Evolutionary conservation across 2,113 vertebrate species (phyloP).

Genomic region (Coptodon bakossiorum): DNA sequence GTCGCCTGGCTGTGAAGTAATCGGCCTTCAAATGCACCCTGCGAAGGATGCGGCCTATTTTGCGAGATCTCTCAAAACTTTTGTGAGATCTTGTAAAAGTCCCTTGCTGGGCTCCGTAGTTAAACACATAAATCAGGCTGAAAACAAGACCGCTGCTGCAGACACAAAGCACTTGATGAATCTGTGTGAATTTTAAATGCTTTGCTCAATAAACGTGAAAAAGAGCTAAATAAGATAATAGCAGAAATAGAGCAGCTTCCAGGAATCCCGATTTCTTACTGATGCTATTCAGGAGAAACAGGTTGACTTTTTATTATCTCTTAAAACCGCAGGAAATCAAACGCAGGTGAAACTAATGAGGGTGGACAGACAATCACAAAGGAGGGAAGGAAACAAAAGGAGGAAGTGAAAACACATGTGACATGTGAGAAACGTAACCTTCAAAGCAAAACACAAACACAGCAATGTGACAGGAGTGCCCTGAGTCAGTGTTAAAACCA

Average conservation of each 20-base stretch:
- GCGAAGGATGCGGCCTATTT: neutral
- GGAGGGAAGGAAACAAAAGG: neutral
- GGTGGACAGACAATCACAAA: neutral
- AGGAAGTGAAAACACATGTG: neutral
- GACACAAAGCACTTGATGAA: neutral
- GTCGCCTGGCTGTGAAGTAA: neutral
- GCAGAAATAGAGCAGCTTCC: neutral
- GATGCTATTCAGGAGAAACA: neutral
- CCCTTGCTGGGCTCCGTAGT: neutral
- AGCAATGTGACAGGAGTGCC: neutral
- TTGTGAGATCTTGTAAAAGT: neutral
- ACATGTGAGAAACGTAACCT: neutral
- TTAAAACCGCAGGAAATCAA: neutral
- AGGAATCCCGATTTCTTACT: neutral
- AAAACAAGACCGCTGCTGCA: neutral
- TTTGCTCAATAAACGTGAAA: neutral
- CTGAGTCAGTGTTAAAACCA: neutral
- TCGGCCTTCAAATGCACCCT: neutral
- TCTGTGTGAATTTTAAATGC: neutral
- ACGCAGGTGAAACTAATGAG: neutral
- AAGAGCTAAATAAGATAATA: neutral
- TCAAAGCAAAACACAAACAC: neutral
- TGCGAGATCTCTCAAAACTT: neutral
- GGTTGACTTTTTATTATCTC: neutral
- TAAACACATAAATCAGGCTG: neutral